Evolutionary conservation across 2,888 invertebrate genomes (phyloP).

Genomic region (Magallana nippona): DNA sequence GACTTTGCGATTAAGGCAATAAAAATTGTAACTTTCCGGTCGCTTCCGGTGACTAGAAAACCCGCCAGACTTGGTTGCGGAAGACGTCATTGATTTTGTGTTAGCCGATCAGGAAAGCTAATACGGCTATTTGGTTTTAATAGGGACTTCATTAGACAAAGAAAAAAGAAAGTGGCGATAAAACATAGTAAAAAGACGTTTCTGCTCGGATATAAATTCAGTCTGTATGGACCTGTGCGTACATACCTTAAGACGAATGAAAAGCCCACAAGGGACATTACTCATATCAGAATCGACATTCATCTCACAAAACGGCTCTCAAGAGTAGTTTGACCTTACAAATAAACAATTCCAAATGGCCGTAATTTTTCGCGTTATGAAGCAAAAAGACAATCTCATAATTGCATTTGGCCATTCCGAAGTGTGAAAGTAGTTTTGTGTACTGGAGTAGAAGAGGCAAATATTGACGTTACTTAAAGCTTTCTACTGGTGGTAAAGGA

Average conservation of each 20-base stretch:
- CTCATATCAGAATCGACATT: conserved; percentile 12
- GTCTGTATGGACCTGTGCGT: conserved; percentile 21
- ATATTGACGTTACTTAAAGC: conserved; percentile 24
- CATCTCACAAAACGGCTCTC: conserved; percentile 17
- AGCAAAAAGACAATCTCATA: conserved; percentile 35
- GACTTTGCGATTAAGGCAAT: not conserved
- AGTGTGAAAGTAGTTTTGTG: conserved; percentile 22
- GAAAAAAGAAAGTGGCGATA: conserved; percentile 19
- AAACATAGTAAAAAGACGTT: conserved; percentile 27
- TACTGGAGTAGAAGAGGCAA: conserved; percentile 20
- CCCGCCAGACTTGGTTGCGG: conserved; percentile 1
- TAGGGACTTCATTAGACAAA: conserved; percentile 26
- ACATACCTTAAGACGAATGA: conserved; percentile 3
- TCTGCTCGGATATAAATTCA: conserved; percentile 16
- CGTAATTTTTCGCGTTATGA: conserved; percentile 35
- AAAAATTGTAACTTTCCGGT: conserved; percentile 27
- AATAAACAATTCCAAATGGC: conserved; percentile 24
- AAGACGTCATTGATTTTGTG: conserved; percentile 30
- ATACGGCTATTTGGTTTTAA: conserved; percentile 18
- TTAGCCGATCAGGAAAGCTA: conserved; percentile 24
- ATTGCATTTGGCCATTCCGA: conserved; percentile 32
- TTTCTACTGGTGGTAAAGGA: not conserved
- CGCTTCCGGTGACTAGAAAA: conserved; percentile 26
- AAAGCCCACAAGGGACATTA: conserved; percentile 14
- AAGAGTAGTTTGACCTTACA: conserved; percentile 24